A percentile compares a stretch with the other conserved stretches of the same genome.
Evolutionary conservation across 2,888 invertebrate species (phyloP).

Genomic region (Phrixothrix hirtus): DNA sequence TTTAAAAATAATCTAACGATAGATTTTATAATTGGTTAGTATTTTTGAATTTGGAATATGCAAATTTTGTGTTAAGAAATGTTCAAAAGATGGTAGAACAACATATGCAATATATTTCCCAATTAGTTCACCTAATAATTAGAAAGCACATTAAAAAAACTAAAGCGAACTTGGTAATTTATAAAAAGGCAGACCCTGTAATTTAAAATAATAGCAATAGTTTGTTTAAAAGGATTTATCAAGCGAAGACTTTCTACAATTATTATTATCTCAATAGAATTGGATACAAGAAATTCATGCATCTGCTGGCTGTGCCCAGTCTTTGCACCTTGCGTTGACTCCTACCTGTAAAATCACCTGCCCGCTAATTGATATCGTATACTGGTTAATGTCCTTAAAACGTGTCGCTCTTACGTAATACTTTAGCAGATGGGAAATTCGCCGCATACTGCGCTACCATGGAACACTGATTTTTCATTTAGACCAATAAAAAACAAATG

Average conservation of each 20-base stretch:
- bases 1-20: too few species aligned
- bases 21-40: too few species aligned
- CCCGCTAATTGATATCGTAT: conserved; percentile 29
- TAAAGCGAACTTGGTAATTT: too few species aligned
- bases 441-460: neutral
- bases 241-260: neutral
- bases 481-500: neutral
- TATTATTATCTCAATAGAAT: conserved; percentile 3
- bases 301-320: conserved; percentile 26
- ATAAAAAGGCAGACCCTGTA: too few species aligned
- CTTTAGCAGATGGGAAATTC: conserved; percentile 17
- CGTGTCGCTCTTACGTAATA: conserved; percentile 18
- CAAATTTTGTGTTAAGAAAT: too few species aligned
- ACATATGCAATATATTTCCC: too few species aligned
- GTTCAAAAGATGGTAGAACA: too few species aligned
- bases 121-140: neutral
- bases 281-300: conserved; percentile 14
- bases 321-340: conserved; percentile 30
- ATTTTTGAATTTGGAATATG: too few species aligned
- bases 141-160: neutral
- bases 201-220: neutral
- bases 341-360: conserved; percentile 29
- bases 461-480: neutral
- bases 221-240: neutral
- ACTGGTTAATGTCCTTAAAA: conserved; percentile 21